Conservation (phyloP, 2,113 vertebrate genomes). For the Herpailurus yagouaroundi region DNA sequence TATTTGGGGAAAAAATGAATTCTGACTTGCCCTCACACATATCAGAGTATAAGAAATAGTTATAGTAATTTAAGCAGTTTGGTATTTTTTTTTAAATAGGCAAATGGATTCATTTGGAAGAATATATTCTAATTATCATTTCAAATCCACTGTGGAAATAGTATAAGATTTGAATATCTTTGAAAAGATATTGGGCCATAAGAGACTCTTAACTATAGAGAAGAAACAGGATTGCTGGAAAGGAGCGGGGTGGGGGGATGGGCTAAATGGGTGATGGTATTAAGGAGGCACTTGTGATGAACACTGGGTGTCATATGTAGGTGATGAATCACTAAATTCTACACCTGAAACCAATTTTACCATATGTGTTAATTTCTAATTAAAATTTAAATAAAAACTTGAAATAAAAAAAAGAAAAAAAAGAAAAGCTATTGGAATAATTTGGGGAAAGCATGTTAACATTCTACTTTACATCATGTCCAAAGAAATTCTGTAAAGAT, state of each 20-base stretch:
- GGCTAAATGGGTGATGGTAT: no score
- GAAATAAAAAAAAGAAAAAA: no score
- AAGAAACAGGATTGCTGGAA: no score
- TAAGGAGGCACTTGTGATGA: no score
- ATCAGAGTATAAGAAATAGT: background rate
- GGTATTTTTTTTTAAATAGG: background rate
- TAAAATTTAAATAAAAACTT: no score
- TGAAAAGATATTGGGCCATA: no score
- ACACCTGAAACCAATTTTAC: no score
- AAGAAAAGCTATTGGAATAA: background rate
- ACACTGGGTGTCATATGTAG: no score
- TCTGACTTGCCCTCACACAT: background rate
- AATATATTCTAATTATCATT: background rate
- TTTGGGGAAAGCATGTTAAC: background rate
- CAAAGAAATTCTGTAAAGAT: background rate
- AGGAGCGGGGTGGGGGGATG: no score
- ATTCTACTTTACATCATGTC: background rate
- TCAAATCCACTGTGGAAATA: background rate
- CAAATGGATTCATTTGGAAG: background rate
- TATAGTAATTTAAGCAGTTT: background rate
- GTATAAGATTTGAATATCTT: background rate
- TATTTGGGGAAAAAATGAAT: conserved; percentile 26
- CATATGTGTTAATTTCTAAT: no score
- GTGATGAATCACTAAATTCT: no score
- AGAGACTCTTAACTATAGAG: no score